Conservation (phyloP, 2,797 vertebrate genomes). For the Tympanoctomys barrerae region DNA sequence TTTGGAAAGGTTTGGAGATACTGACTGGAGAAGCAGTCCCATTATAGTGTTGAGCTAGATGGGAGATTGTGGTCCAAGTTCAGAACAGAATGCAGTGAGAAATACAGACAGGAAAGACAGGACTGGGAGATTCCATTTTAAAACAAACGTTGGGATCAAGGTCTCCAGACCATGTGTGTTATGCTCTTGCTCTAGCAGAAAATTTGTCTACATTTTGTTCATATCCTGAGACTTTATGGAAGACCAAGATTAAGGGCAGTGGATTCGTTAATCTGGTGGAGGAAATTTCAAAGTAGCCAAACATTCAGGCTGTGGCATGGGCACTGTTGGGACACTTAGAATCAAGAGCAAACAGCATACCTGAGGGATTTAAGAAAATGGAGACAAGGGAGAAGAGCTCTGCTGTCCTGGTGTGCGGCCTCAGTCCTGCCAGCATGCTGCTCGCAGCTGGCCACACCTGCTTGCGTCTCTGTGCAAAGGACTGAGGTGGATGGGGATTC, state of each 20-base stretch:
- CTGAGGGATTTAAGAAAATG: not conserved
- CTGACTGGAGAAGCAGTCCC: not conserved
- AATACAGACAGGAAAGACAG: not conserved
- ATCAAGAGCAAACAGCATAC: not conserved
- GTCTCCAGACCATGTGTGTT: not conserved
- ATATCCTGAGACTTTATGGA: not conserved
- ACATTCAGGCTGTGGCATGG: not conserved
- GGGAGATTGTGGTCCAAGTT: not conserved
- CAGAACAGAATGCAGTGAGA: not conserved
- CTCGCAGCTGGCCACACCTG: no score
- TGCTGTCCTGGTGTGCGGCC: not conserved
- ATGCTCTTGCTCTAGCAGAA: not conserved
- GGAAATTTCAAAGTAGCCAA: not conserved
- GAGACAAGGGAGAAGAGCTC: not conserved
- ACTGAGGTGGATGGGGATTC: not conserved
- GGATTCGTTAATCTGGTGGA: not conserved
- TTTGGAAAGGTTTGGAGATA: not conserved
- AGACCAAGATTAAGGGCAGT: not conserved
- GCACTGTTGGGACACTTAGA: not conserved
- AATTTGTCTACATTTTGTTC: not conserved
- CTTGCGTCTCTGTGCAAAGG: not conserved
- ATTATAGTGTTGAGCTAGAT: not conserved
- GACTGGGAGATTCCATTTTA: not conserved
- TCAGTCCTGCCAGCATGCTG: not conserved
- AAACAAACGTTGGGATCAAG: not conserved